These are phyloP conservation scores for Nyctalus aviator DNA, from an alignment of 2,797 vertebrate species.

Conservation along the genomic window DNA sequence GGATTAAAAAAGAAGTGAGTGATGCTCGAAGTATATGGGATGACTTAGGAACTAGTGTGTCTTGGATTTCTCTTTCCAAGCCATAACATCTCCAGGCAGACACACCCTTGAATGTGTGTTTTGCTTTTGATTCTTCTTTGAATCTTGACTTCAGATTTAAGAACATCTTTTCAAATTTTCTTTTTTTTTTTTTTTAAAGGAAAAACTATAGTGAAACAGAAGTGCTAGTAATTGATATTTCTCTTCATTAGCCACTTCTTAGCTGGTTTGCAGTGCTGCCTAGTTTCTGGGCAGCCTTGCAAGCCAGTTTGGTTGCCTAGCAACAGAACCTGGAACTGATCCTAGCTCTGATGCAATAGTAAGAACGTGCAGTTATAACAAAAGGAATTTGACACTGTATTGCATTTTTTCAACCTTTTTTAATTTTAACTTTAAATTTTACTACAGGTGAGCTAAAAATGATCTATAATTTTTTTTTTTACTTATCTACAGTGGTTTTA, in stretches of 20 bases:
- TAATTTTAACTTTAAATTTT: constrained; percentile 50
- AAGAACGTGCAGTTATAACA: constrained; percentile 46
- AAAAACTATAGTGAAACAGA: constrained; percentile 30
- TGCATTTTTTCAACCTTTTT: background rate
- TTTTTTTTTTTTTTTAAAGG: constrained; percentile 42
- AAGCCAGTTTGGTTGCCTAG: constrained; percentile 68
- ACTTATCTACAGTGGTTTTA: constrained; percentile 4
- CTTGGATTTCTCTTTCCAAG: constrained; percentile 25
- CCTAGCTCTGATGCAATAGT: constrained; percentile 55
- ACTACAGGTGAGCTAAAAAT: constrained; percentile 26
- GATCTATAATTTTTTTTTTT: background rate
- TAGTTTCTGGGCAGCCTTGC: constrained; percentile 63
- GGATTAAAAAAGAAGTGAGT: background rate
- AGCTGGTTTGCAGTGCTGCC: background rate
- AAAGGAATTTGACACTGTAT: constrained; percentile 18
- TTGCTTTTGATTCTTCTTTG: constrained; percentile 40
- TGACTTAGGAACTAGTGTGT: background rate
- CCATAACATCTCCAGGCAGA: background rate
- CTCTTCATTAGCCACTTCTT: constrained; percentile 42
- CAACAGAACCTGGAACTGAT: constrained; percentile 49
- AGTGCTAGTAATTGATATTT: constrained; percentile 59
- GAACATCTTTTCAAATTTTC: background rate
- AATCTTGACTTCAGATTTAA: constrained; percentile 17
- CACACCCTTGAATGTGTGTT: background rate
- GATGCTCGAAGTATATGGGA: background rate